These are phyloP conservation scores for Phania funesta DNA, from an alignment of 2,888 invertebrate genomes.

Conservation along the genomic window DNA sequence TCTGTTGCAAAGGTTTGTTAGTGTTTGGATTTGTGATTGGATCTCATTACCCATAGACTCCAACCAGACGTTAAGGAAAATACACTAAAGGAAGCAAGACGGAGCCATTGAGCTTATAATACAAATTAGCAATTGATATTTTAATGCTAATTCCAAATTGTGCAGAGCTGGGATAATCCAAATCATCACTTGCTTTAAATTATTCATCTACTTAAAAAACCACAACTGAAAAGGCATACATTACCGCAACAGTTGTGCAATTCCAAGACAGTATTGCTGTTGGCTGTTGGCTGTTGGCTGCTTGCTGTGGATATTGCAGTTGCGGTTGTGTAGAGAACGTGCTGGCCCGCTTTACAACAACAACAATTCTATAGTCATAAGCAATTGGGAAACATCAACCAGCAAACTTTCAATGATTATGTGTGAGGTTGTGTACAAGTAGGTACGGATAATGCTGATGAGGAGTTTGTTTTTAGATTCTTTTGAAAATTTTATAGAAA, in stretches of 20 bases:
- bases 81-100: conserved; percentile 24
- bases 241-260: conserved; percentile 67
- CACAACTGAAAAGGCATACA: conserved; percentile 60
- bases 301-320: not conserved
- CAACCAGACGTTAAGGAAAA: conserved; percentile 27
- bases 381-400: conserved; percentile 44
- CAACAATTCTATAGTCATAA: conserved; percentile 32
- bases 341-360: conserved; percentile 29
- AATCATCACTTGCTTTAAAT: conserved; percentile 65
- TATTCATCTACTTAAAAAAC: conserved; percentile 65
- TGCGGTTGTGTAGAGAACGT: conserved; percentile 54
- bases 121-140: conserved; percentile 68
- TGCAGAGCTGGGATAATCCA: conserved; percentile 60
- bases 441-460: conserved; percentile 57
- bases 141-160: conserved; percentile 61
- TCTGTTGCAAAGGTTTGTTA: not conserved
- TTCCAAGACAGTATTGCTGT: conserved; percentile 24
- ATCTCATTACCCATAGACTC: conserved; percentile 51
- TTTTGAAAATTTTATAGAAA: conserved; percentile 58
- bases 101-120: conserved; percentile 46
- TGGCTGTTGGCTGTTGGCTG: no score
- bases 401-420: conserved; percentile 40
- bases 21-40: conserved; percentile 27
- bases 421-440: conserved; percentile 47
- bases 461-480: conserved; percentile 40